Evolutionary conservation across 2,888 invertebrate species (phyloP), one percentile per base, ranked within the genome.

Genomic region (Cremastobaeus sp.): DNA sequence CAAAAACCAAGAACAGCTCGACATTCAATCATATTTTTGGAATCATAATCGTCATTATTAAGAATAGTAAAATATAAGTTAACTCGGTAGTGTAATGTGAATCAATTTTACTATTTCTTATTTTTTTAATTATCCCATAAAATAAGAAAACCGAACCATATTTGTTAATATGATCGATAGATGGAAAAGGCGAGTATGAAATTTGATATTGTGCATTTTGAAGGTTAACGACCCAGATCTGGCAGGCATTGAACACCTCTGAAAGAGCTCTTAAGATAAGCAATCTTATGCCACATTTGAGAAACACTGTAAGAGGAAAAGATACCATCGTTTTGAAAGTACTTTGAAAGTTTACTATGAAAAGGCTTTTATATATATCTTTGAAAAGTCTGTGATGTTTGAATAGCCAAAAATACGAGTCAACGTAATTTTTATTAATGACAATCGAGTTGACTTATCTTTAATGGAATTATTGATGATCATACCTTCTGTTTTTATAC

Each of bases 201-300:
- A 55, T 70, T 70, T 48, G 14, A 30, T 64, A 70, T 70, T 57
- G 57, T 70, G 50, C 41, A 55, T 57, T 55, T 57, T 34, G 50
- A 64, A 62, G 62, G 70, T 70, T 70, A 70, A 70, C 62, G 70
- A 55, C 70, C 70, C 28, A 70, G 70, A 62, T 70, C 45, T 62
- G 41, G 62, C 71, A 71, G 64, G 52, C 57, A 71, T 57, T 64
- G 43, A 57, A 57, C 57, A 57, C 43, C 52, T 28, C 25, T 64
- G 50, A 64, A 71, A 64, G 37, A 57, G 64, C 35, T 71, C 64
- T 71, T 57, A 64, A 71, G 71, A 71, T 71, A 71, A n/a, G 57
- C 57, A 52, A 64, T 71, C 71, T 71, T 64, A 64, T 52, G 60
- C 45, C 71, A 71, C 57, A 71, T 57, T 70, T 57, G 43, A 57